These are phyloP conservation scores for Myripristis jacobus DNA, from an alignment of 2,797 vertebrate species.

Conservation along the genomic window DNA sequence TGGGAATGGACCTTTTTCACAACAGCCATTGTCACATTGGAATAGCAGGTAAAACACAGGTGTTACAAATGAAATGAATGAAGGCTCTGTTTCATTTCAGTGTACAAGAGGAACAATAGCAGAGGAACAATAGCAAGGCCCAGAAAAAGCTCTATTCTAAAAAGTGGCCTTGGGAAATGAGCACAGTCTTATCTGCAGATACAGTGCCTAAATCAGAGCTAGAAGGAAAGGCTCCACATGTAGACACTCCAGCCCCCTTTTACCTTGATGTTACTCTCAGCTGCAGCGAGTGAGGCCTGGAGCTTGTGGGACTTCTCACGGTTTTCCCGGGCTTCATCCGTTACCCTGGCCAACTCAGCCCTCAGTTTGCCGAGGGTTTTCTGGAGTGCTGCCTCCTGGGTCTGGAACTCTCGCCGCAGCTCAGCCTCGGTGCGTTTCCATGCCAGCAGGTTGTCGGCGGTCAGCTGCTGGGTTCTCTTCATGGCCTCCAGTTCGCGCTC, in stretches of 20 bases:
- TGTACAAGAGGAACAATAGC: no score
- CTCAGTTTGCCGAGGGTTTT: slow-evolving; percentile 94
- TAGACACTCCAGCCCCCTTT: neutral
- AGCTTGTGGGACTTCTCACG: slow-evolving; percentile 93
- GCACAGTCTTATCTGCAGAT: no score
- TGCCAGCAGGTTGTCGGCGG: slow-evolving; percentile 92
- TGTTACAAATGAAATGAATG: no score
- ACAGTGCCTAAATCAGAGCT: no score
- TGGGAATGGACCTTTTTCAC: no score
- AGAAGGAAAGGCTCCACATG: no score
- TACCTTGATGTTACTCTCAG: slow-evolving; percentile 92
- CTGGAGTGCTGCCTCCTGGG: slow-evolving; percentile 92
- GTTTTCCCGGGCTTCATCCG: slow-evolving; percentile 92
- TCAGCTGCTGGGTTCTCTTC: slow-evolving; percentile 96
- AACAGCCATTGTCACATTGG: no score
- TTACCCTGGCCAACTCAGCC: slow-evolving; percentile 90
- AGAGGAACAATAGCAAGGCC: no score
- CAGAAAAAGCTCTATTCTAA: no score
- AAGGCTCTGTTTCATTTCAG: no score
- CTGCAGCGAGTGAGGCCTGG: slow-evolving; percentile 84
- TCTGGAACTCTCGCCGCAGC: slow-evolving; percentile 94
- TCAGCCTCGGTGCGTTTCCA: slow-evolving; percentile 97
- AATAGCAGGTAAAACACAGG: no score
- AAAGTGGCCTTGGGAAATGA: no score
- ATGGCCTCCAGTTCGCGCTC: slow-evolving; percentile 96